Percentiles rank a stretch among this genome's conserved stretches.
Evolutionary conservation across 2,797 vertebrate genomes (phyloP).

Genomic region (Tympanoctomys barrerae): DNA sequence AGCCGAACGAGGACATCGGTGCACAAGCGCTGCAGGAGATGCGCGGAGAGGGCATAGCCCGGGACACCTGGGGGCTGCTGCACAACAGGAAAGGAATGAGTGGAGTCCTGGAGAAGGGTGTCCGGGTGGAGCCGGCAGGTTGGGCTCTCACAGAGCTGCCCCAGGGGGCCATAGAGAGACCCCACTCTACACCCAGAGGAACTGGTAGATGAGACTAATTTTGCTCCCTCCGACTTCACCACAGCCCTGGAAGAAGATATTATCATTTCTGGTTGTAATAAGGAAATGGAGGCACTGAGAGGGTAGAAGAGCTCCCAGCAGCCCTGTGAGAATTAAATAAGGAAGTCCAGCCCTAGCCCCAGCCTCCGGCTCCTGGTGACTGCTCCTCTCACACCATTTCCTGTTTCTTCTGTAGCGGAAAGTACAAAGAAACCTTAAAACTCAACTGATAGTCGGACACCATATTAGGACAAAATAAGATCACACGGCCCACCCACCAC

Average conservation of each 20-base stretch:
- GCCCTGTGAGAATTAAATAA: background rate
- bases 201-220: background rate
- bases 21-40: background rate
- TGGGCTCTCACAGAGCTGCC: background rate
- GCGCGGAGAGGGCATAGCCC: background rate
- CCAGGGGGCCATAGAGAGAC: background rate
- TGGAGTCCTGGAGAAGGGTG: background rate
- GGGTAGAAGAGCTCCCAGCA: background rate
- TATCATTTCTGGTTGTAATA: background rate
- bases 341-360: background rate
- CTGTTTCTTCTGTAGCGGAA: background rate
- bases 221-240: background rate
- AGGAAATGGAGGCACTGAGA: background rate
- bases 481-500: too few species aligned
- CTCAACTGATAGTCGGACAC: too few species aligned
- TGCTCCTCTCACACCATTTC: background rate
- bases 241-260: background rate
- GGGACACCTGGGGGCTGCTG: too few species aligned
- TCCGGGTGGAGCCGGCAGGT: background rate
- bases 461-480: too few species aligned
- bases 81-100: background rate
- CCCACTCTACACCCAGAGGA: background rate
- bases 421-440: too few species aligned
- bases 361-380: background rate
- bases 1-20: constrained; percentile 8